Conservation (phyloP, 2,797 vertebrate species). For the Hylomyscus alleni region DNA sequence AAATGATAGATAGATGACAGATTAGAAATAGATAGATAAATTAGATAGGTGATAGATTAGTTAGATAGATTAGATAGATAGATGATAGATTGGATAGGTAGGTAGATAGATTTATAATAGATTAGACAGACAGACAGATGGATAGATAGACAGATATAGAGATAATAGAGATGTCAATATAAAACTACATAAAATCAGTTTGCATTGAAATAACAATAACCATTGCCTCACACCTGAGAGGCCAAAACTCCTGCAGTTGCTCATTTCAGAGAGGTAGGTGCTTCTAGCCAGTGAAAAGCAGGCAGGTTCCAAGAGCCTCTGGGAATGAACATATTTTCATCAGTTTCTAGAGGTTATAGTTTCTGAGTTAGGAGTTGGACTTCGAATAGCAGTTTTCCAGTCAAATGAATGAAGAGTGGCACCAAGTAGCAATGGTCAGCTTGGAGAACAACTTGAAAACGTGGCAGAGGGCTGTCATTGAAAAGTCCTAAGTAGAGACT, state of each 20-base stretch:
- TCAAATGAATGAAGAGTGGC: neutral
- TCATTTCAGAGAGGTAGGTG: neutral
- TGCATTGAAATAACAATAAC: neutral
- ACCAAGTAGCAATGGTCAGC: neutral
- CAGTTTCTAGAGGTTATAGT: neutral
- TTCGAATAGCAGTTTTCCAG: neutral
- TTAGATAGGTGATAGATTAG: neutral
- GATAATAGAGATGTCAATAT: neutral
- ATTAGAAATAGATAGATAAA: neutral
- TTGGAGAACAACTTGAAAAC: neutral
- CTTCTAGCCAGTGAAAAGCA: neutral
- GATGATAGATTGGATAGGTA: neutral
- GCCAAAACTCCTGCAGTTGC: neutral
- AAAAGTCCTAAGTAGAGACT: neutral
- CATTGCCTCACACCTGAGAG: neutral
- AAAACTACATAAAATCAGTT: neutral
- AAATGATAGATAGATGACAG: neutral
- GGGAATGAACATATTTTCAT: neutral
- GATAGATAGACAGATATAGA: neutral
- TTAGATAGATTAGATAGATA: neutral
- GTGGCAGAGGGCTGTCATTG: rapidly evolving
- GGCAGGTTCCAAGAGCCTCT: neutral
- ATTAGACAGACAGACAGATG: neutral
- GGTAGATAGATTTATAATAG: neutral
- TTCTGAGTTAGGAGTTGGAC: neutral